A percentile compares a stretch with the other conserved stretches of the same genome.
phyloP scores from a whole-genome alignment of 2,888 invertebrate genomes.

The Microchrysa polita region DNA sequence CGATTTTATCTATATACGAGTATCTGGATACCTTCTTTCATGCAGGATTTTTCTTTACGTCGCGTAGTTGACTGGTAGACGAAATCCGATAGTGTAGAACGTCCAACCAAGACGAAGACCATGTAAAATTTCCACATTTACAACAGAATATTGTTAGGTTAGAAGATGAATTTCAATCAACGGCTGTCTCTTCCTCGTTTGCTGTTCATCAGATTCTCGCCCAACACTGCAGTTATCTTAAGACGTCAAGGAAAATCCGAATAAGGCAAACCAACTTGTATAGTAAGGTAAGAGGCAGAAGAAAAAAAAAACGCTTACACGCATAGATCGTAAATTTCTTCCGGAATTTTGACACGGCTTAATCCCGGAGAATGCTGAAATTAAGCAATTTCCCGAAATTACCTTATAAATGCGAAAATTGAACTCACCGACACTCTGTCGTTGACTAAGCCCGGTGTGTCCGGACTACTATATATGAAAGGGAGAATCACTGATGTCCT shows the following conservation, averaged over 20 bases:
- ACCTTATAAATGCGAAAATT: conserved; percentile 38
- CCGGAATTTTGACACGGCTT: conserved; percentile 36
- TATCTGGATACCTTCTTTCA: conserved; percentile 1
- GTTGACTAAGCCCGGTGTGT: not conserved
- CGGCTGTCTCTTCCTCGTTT: conserved; percentile 5
- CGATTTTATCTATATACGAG: conserved; percentile 40
- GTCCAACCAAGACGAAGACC: not conserved
- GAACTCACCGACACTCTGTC: not conserved
- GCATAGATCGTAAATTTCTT: conserved; percentile 36
- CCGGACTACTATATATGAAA: not conserved
- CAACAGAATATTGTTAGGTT: conserved; percentile 28
- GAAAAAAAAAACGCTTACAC: conserved; percentile 32
- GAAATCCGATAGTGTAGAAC: conserved; percentile 27
- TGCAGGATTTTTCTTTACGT: not conserved
- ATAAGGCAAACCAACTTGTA: not conserved
- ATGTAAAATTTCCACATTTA: conserved; percentile 32
- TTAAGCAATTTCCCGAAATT: conserved; percentile 40
- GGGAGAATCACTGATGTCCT: not conserved
- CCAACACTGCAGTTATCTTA: no score
- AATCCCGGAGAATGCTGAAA: conserved; percentile 28
- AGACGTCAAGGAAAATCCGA: not conserved
- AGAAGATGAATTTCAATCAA: conserved; percentile 39
- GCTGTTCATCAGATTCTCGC: no score
- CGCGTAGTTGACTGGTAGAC: not conserved
- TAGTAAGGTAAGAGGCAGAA: no score